A percentile compares a stretch with the other conserved stretches of the same genome.
Conservation (phyloP, 37 sponge, comb jelly and placozoan genomes). For the Aphrocallistes beatrix region DNA sequence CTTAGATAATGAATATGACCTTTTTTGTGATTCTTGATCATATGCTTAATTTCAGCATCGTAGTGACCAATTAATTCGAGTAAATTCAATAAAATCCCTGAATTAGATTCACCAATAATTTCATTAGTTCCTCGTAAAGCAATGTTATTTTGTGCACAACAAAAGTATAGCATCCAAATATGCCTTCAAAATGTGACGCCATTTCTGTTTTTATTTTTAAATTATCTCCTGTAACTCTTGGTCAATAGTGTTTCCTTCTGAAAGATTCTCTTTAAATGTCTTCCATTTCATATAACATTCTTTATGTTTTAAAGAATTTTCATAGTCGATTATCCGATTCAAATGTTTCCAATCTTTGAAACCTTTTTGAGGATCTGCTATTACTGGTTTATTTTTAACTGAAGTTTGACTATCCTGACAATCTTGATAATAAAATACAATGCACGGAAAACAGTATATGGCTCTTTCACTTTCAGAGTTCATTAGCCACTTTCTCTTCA, state of each 20-base stretch:
- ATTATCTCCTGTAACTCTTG: not conserved
- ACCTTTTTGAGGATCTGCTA: not conserved
- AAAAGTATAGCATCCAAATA: not conserved
- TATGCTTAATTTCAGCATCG: not conserved
- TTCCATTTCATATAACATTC: not conserved
- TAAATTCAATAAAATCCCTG: not conserved
- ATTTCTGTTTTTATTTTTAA: not conserved
- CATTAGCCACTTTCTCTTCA: not conserved
- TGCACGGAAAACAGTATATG: not conserved
- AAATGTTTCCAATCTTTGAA: not conserved
- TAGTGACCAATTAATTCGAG: not conserved
- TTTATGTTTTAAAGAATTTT: not conserved
- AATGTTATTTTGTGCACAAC: not conserved
- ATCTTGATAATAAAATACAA: not conserved
- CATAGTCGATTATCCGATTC: not conserved
- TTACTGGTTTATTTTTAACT: not conserved
- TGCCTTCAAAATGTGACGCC: not conserved
- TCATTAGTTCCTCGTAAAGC: not conserved
- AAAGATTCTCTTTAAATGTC: not conserved
- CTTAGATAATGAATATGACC: not conserved
- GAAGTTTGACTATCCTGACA: not conserved
- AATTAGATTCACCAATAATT: not conserved
- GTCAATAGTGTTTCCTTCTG: not conserved
- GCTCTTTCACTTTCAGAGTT: not conserved
- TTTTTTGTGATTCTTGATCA: not conserved